Conservation (phyloP, 2,113 vertebrate species). For the Oenanthe melanoleuca region DNA sequence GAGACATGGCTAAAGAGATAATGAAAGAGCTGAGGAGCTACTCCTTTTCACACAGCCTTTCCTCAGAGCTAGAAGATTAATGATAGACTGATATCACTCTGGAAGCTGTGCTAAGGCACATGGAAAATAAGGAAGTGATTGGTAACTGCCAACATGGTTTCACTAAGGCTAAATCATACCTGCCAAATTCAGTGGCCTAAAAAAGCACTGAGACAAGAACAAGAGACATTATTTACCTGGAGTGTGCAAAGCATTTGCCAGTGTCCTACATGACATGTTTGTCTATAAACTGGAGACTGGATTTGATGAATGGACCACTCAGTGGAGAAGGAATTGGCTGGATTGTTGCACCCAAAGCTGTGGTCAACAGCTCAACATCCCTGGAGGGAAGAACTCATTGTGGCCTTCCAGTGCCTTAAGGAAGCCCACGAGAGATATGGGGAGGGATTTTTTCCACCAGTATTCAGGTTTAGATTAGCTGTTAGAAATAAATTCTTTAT, state of each 20-base stretch:
- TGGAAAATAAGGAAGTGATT: background rate
- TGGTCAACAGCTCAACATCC: background rate
- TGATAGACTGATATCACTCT: background rate
- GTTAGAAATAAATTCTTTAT: no score
- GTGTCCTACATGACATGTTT: no score
- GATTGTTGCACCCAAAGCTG: no score
- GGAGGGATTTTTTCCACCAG: background rate
- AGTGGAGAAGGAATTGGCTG: background rate
- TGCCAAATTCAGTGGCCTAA: background rate
- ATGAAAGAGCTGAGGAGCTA: conserved; percentile 12
- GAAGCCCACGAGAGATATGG: background rate
- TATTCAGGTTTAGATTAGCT: no score
- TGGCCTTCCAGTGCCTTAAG: no score
- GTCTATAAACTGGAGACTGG: background rate
- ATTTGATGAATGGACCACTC: background rate
- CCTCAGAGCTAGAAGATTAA: conserved; percentile 11
- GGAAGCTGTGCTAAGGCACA: background rate
- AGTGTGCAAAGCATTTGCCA: background rate
- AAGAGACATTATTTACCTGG: background rate
- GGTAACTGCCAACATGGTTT: background rate
- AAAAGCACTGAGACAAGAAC: background rate
- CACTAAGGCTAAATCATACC: background rate
- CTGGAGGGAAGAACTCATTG: background rate
- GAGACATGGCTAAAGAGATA: conserved; percentile 39
- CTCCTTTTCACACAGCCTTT: background rate